phyloP scores from a whole-genome alignment of 2,888 invertebrate species.

The Gasteruption jaculator region DNA sequence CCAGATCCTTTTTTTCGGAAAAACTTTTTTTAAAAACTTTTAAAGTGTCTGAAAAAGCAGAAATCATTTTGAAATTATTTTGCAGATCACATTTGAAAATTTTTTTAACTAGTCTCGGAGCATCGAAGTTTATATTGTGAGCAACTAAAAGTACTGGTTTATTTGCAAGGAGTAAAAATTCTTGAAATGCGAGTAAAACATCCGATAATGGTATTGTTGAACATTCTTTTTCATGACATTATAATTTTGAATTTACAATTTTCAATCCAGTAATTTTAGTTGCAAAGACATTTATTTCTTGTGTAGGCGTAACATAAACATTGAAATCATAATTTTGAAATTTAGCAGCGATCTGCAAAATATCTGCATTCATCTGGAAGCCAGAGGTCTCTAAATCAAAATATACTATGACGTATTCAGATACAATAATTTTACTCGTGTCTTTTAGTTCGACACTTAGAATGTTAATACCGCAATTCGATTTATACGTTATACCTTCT shows the following conservation, averaged over 20 bases:
- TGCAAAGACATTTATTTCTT: conserved; percentile 18
- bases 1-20: too few species aligned
- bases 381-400: conserved; percentile 29
- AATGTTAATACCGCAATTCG: conserved; percentile 12
- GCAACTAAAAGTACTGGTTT: too few species aligned
- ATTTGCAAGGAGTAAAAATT: too few species aligned
- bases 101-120: conserved; percentile 1
- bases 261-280: conserved; percentile 19
- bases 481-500: conserved; percentile 11
- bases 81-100: conserved; percentile 5
- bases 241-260: conserved; percentile 17
- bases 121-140: not conserved
- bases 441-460: conserved; percentile 9
- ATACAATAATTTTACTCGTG: not conserved
- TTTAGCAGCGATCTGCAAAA: conserved; percentile 26
- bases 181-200: too few species aligned
- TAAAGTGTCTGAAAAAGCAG: too few species aligned
- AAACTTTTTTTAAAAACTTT: too few species aligned
- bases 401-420: conserved; percentile 20
- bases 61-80: too few species aligned
- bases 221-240: conserved; percentile 16
- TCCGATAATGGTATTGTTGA: conserved; percentile 7
- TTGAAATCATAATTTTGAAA: conserved; percentile 18
- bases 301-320: conserved; percentile 22
- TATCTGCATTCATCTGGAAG: conserved; percentile 18